A percentile compares a stretch with the other conserved stretches of the same genome.
These are phyloP conservation scores for Buphagus erythrorhynchus DNA, from an alignment of 2,797 vertebrate genomes.

Conservation along the genomic window DNA sequence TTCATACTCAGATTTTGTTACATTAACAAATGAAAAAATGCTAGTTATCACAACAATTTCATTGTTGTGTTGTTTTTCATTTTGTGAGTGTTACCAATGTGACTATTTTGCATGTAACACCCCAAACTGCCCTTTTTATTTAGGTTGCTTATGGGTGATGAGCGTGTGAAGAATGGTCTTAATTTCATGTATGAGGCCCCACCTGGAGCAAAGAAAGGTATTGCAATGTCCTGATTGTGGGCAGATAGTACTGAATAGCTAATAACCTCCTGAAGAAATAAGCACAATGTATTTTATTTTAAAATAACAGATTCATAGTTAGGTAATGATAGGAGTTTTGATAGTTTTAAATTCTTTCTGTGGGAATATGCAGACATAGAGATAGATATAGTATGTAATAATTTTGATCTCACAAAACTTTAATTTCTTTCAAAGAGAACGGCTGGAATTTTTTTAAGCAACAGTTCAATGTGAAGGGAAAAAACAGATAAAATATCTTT, in stretches of 20 bases:
- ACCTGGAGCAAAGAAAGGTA: conserved; percentile 97
- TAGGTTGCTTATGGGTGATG: conserved; percentile 97
- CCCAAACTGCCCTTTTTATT: neutral
- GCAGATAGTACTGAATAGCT: neutral
- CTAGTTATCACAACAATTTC: neutral
- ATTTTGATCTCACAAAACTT: neutral
- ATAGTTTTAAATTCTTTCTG: neutral
- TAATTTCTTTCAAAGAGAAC: neutral
- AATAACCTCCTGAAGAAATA: neutral
- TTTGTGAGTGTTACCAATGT: neutral
- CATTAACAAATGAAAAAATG: neutral
- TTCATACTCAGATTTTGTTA: neutral
- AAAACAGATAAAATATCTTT: neutral
- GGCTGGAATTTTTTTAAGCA: accelerated
- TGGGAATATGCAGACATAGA: neutral
- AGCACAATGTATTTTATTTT: neutral
- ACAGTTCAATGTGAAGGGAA: neutral
- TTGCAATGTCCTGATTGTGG: neutral
- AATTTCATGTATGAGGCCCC: conserved; percentile 99
- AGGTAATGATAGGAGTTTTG: neutral
- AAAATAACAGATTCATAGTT: neutral
- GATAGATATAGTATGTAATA: neutral
- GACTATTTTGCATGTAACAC: neutral
- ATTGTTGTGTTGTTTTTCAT: neutral
- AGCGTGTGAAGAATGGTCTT: conserved; percentile 97